Conservation (phyloP, 2,113 vertebrate genomes). For the Spea bombifrons region DNA sequence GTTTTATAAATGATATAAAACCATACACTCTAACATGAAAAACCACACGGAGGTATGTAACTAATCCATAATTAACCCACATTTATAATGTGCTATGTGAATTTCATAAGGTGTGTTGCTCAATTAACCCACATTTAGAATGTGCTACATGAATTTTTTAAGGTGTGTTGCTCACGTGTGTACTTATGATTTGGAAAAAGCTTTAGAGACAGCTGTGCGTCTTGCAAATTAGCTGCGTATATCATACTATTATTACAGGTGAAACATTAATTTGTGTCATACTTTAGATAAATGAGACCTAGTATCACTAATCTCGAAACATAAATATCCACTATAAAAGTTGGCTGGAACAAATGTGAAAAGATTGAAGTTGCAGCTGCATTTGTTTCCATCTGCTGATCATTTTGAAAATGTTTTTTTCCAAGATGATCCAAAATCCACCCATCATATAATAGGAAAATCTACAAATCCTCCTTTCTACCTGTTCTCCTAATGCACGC, state of each 20-base stretch:
- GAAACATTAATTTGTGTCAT: background rate
- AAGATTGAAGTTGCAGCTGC: background rate
- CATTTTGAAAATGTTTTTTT: background rate
- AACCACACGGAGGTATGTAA: too few relatives aligned
- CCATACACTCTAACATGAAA: too few relatives aligned
- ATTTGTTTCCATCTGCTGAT: background rate
- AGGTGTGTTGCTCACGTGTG: too few relatives aligned
- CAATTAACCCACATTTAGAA: too few relatives aligned
- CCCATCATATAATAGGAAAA: background rate
- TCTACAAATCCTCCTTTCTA: background rate
- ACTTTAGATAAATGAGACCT: background rate
- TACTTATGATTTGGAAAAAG: too few relatives aligned
- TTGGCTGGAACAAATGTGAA: background rate
- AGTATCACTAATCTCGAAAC: background rate
- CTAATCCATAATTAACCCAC: too few relatives aligned
- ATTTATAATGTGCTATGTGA: too few relatives aligned
- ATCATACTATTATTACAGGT: background rate
- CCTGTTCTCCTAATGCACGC: background rate
- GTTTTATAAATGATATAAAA: too few relatives aligned
- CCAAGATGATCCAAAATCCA: background rate
- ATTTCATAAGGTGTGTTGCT: too few relatives aligned
- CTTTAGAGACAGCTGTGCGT: too few relatives aligned
- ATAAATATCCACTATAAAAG: background rate
- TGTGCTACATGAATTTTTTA: too few relatives aligned
- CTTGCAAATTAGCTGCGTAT: background rate